A percentile compares a stretch with the other conserved stretches of the same genome.
Evolutionary conservation across 2,797 vertebrate genomes (phyloP).

Genomic region (Vultur gryphus): DNA sequence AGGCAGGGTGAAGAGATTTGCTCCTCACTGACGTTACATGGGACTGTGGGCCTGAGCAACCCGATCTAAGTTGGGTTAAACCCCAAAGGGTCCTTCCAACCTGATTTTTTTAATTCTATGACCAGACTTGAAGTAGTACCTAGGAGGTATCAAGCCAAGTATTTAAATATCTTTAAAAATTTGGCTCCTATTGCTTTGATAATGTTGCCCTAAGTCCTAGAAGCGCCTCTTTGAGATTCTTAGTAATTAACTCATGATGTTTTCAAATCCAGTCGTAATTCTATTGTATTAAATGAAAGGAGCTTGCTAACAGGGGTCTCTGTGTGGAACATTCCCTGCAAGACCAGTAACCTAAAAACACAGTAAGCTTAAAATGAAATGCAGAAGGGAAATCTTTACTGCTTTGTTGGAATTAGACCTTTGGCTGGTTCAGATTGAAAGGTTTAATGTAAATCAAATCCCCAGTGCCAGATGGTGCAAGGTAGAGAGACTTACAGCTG

Average conservation of each 20-base stretch:
- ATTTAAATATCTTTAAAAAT: neutral
- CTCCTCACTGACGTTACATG: rapidly evolving
- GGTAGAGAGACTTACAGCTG: neutral
- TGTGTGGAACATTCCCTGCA: neutral
- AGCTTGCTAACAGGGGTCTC: neutral
- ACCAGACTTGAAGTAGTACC: neutral
- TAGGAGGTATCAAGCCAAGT: neutral
- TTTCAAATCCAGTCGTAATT: neutral
- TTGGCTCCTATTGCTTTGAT: neutral
- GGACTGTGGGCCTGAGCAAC: neutral
- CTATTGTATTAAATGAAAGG: neutral
- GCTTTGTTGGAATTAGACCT: neutral
- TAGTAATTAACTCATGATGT: neutral
- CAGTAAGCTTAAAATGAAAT: neutral
- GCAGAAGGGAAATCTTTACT: neutral
- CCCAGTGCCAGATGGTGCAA: neutral
- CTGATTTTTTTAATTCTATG: rapidly evolving
- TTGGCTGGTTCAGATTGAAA: neutral
- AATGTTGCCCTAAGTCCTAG: neutral
- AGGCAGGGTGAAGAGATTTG: neutral
- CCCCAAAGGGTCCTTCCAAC: neutral
- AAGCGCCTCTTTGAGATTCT: neutral
- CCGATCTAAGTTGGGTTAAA: neutral
- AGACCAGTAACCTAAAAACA: conserved; percentile 17
- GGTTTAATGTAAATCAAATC: conserved; percentile 12